These are phyloP conservation scores for Sarcophaga variegata DNA, from an alignment of 2,888 invertebrate species.

Conservation along the genomic window DNA sequence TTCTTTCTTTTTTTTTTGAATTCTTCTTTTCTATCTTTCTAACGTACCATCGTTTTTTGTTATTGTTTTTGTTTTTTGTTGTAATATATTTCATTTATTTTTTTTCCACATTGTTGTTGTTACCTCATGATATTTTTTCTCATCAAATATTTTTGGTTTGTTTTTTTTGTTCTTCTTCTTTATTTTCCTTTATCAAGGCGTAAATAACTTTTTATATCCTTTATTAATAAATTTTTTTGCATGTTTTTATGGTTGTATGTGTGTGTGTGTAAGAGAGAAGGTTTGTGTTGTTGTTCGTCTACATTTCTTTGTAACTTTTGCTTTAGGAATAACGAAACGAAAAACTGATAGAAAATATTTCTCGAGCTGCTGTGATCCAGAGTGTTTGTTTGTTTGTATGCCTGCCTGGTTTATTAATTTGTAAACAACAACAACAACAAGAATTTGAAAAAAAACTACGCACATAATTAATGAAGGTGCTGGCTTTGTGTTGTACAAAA, in stretches of 20 bases:
- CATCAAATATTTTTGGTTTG: background rate
- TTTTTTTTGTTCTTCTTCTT: background rate
- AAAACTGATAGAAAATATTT: slow-evolving; percentile 38
- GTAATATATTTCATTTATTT: slow-evolving; percentile 1
- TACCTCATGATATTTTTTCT: slow-evolving; percentile 7
- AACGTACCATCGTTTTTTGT: too few relatives aligned
- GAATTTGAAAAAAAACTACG: background rate
- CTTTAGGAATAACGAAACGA: background rate
- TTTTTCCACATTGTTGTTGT: slow-evolving; percentile 4
- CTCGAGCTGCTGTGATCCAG: background rate
- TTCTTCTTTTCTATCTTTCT: too few relatives aligned
- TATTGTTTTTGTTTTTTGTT: background rate
- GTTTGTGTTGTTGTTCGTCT: background rate
- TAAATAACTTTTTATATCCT: slow-evolving; percentile 49
- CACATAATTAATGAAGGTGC: slow-evolving; percentile 42
- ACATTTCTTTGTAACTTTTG: slow-evolving; percentile 18
- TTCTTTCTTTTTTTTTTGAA: too few relatives aligned
- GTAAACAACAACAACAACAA: slow-evolving; percentile 1
- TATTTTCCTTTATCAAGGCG: slow-evolving; percentile 28
- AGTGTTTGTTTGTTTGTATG: background rate
- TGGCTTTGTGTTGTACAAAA: background rate
- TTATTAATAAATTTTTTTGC: slow-evolving; percentile 52
- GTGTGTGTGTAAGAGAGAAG: background rate
- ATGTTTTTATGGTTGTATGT: slow-evolving; percentile 25
- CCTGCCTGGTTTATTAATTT: slow-evolving; percentile 42